A percentile compares a stretch with the other conserved stretches of the same genome.
phyloP scores from a whole-genome alignment of 1,140 invertebrate species.

The Coenobita brevimanus region DNA sequence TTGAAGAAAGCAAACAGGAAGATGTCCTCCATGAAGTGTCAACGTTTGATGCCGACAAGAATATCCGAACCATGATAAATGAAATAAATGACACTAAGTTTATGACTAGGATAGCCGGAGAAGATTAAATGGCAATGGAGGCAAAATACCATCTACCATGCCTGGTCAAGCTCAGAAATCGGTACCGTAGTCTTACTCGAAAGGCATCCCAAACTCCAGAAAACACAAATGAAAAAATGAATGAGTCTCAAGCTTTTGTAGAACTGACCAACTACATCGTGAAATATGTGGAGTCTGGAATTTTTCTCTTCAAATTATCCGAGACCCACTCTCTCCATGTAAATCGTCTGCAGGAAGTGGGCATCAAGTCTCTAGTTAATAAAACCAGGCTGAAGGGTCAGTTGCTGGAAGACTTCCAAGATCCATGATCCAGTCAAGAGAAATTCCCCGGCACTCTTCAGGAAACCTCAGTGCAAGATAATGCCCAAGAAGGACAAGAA shows the following conservation, averaged over 20 bases:
- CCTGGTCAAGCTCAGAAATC: not conserved
- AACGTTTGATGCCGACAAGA: conserved; percentile 22
- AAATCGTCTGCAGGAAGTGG: not conserved
- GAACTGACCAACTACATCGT: conserved; percentile 19
- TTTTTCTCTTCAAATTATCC: conserved; percentile 13
- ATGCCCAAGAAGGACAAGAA: too few species aligned
- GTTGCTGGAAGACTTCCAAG: too few species aligned
- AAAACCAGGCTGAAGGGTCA: too few species aligned
- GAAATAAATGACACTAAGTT: conserved; percentile 5
- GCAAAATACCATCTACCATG: conserved; percentile 13
- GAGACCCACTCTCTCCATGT: not conserved
- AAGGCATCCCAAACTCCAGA: not conserved
- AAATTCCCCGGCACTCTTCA: too few species aligned
- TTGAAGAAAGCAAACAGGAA: not conserved
- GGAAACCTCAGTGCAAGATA: too few species aligned
- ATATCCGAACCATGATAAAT: conserved; percentile 8
- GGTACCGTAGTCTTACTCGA: not conserved
- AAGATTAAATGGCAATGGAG: conserved; percentile 18
- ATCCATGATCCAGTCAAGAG: too few species aligned
- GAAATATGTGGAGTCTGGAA: not conserved
- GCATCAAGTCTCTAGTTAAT: too few species aligned
- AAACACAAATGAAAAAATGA: conserved; percentile 36
- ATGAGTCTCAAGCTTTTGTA: not conserved
- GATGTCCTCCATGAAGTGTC: not conserved
- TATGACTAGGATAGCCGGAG: not conserved